phyloP scores from a whole-genome alignment of 30 jellyfish, hydroid and myxozoan genomes.

The Phacellophora camtschatica region DNA sequence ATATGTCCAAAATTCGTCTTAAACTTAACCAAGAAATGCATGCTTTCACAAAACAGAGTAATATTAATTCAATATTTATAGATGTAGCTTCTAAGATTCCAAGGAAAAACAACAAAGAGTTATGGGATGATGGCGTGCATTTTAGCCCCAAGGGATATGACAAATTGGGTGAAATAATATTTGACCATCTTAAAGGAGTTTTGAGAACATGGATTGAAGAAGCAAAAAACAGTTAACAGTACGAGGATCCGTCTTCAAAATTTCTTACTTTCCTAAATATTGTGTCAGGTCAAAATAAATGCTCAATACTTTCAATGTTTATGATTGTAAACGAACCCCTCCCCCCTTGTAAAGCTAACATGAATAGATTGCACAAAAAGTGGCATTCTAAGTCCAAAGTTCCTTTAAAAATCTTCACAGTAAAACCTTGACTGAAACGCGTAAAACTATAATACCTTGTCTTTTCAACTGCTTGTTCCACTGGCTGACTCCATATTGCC shows the following conservation, averaged over 20 bases:
- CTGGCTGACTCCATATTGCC: conserved; percentile 62
- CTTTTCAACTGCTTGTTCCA: conserved; percentile 36
- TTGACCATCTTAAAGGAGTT: background rate
- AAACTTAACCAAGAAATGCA: conserved; percentile 19
- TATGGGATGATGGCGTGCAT: conserved; percentile 90
- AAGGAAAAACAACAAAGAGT: background rate
- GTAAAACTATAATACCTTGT: conserved; percentile 6
- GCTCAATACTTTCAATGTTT: no score
- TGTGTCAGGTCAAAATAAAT: no score
- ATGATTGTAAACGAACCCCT: no score
- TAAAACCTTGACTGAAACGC: background rate
- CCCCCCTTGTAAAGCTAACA: no score
- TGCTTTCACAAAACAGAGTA: conserved; percentile 12
- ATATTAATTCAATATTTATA: background rate
- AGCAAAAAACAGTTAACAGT: no score
- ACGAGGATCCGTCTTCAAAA: no score
- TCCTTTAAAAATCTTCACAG: no score
- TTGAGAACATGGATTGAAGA: conserved; percentile 10
- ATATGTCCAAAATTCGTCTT: conserved; percentile 16
- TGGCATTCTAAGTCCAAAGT: background rate
- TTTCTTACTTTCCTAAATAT: no score
- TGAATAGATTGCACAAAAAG: no score
- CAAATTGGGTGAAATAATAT: conserved; percentile 52
- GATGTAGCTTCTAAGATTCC: conserved; percentile 46
- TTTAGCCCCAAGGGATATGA: conserved; percentile 80